These are phyloP conservation scores for Bimastos eiseni DNA, from an alignment of 2,888 invertebrate genomes.

Conservation along the genomic window DNA sequence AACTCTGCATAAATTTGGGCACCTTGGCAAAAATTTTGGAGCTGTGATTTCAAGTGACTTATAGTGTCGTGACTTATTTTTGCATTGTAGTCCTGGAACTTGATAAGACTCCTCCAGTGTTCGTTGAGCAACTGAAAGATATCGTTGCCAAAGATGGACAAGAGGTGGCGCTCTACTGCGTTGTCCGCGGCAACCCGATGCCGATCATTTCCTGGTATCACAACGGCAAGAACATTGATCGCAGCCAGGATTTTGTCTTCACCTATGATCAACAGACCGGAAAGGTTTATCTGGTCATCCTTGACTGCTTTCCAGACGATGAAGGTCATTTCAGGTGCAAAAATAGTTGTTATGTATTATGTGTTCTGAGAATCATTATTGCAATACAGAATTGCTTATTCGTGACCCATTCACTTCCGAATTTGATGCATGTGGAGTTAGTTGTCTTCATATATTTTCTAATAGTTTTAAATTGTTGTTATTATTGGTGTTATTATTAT, in stretches of 20 bases:
- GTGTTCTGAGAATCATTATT: no score
- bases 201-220: slow-evolving; percentile 59
- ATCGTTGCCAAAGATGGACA: slow-evolving; percentile 54
- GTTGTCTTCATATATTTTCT: no score
- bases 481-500: no score
- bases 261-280: slow-evolving; percentile 56
- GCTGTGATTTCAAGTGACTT: no score
- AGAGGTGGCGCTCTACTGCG: slow-evolving; percentile 53
- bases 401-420: no score
- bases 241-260: slow-evolving; percentile 58
- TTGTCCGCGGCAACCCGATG: slow-evolving; percentile 54
- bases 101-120: slow-evolving; percentile 28
- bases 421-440: no score
- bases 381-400: no score
- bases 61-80: no score
- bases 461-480: no score
- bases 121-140: slow-evolving; percentile 34
- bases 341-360: no score
- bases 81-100: slow-evolving; percentile 2
- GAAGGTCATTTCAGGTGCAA: slow-evolving; percentile 67
- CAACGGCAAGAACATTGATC: slow-evolving; percentile 57
- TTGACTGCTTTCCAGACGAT: slow-evolving; percentile 60
- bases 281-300: slow-evolving; percentile 53
- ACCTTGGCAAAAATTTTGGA: no score
- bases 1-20: no score